Base-by-base conservation (phyloP, 1,140 invertebrate genomes). In the Oreohelix idahoensis region DNA sequence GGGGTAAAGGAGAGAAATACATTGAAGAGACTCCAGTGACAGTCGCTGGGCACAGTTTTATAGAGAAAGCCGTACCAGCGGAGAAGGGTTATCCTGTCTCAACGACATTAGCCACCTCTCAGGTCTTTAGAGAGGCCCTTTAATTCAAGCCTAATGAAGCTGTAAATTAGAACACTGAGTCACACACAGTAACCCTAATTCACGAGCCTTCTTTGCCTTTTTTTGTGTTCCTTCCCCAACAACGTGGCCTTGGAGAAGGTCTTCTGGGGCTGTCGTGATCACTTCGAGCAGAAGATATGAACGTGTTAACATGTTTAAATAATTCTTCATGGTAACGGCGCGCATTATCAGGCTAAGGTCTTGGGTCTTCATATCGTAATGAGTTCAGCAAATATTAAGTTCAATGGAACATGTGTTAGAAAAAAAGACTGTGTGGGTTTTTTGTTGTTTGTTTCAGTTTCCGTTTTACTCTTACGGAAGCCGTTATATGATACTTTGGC, bases 131-230 rank as follows among this genome's bases (percentile, higher is more conserved):
- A 66, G 63, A 66, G 63, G n/a, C 63, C n/a, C 29, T 66, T 66
- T 66, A 66, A 66, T 66, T 66, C 63, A 66, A 66, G 63, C n/a
- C 63, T 66, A 66, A 66, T 66, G 63, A 66, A 66, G 63, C 63
- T 66, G 63, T 66, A 66, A 66, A 66, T 66, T 66, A 66, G 20
- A 66, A 32, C 63, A 29, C 29, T 66, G 63, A 66, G n/a, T 66
- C 63, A 66, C 63, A 58, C 17, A n/a, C 53, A 15, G 53, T 66
- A 11, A n/a, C 63, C 63, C 29, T 66, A 29, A 66, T 66, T 66
- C 63, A 32, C 0, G 63, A 11, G 20, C n/a, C 20, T 32, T 66
- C 17, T 66, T 66, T 66, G 5, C n/a, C n/a, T n/a, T n/a, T n/a
- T n/a, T n/a, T n/a, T n/a, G n/a, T n/a, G n/a, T 11, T 58, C 4